Base-by-base conservation (phyloP, 2,797 vertebrate species). In the Sebastes kiyomatsui region DNA sequence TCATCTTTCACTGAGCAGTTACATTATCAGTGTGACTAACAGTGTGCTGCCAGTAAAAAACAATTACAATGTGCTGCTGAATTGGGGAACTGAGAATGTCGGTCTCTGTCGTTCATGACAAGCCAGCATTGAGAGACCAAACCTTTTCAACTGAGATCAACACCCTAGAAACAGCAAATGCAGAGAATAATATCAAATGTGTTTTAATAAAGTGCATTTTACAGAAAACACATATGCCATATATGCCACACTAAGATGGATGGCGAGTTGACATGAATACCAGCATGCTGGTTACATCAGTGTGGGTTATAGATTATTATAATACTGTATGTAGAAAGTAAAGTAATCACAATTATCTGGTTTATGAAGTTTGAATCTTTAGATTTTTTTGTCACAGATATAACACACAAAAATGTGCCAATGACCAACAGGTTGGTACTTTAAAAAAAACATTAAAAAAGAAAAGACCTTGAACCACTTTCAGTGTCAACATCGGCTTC, bases 41-140 rank as follows among this genome's bases (percentile, higher is more conserved):
- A 96, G 69, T 78, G 52, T 33, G 92, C 92, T 89, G 94, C 89
- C 95, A 94, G 93, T 94, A 90, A 95, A 94, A 92, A 88, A 82
- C 93, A 94, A 92, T 92, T 94, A 80, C 92, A 94, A 94, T 93
- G 93, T 88, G 93, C 80, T 93, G 84, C 80, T 93, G 84, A 94
- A 96, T 80, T 94, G 87, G 93, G 96, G 96, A 98, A 97, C 94
- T 96, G 96, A 98, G 97, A 97, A 94, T 95, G 91, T 93, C 75
- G 81, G 91, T 93, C 35, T 87, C 81, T 79, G 93, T 96, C 93
- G 92, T 94, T 94, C 95, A 96, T 95, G 95, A 95, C 92, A 94
- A 75, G 60, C 69, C 54, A 55, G 68, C 38, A 52, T 67, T 52
- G 91, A 92, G 7, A 94, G 92, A 94, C 88, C 86, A 67, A 77